Evolutionary conservation across 2,113 vertebrate species (phyloP).

Genomic region (Pachyramphus minor): DNA sequence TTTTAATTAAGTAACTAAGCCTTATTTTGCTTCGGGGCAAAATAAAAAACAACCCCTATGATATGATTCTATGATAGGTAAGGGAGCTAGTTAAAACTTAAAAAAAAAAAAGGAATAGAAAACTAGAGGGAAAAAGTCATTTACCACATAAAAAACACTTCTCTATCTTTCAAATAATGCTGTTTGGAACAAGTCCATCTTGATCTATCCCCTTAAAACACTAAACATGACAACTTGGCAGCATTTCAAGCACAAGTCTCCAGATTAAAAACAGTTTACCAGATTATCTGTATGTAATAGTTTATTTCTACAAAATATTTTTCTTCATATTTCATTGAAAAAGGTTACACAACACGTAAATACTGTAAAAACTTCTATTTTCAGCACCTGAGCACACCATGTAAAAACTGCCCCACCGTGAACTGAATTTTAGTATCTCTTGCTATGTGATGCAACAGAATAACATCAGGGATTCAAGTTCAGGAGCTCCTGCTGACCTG

Average conservation of each 20-base stretch:
- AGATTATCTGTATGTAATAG: neutral
- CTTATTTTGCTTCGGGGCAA: neutral
- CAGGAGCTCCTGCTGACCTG: neutral
- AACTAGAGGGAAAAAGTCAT: neutral
- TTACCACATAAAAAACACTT: neutral
- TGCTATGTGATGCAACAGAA: neutral
- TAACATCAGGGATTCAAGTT: neutral
- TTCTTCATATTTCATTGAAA: neutral
- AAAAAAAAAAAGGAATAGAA: neutral
- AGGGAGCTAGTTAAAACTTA: neutral
- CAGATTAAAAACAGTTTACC: neutral
- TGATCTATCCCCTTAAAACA: neutral
- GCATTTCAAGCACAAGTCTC: neutral
- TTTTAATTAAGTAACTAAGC: neutral
- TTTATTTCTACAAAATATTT: neutral
- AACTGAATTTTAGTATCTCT: neutral
- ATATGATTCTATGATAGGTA: neutral
- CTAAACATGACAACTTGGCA: neutral
- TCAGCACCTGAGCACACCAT: neutral
- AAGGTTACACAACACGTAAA: neutral
- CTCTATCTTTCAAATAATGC: neutral
- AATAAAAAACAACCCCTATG: neutral
- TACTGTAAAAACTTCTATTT: neutral
- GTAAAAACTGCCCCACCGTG: neutral
- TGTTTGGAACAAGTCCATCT: neutral